Evolutionary conservation across 2,888 invertebrate genomes (phyloP).

Genomic region (Nomada fucata): DNA sequence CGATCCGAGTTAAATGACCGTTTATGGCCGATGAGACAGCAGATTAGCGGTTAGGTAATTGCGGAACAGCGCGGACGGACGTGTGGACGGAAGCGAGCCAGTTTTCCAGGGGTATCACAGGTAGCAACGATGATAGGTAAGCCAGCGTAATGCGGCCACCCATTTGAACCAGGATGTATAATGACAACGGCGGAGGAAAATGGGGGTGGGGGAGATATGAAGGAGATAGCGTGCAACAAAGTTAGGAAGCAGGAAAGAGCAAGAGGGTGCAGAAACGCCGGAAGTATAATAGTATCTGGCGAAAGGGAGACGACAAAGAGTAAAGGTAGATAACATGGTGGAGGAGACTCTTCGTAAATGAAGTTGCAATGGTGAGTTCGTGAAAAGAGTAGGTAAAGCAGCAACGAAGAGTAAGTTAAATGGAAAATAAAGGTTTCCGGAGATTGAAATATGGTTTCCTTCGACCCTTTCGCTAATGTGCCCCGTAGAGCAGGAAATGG

Average conservation of each 20-base stretch:
- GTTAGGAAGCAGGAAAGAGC: not conserved
- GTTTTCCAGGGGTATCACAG: slow-evolving; percentile 66
- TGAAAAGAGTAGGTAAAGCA: slow-evolving; percentile 5
- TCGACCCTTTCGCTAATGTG: too few species aligned
- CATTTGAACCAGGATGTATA: slow-evolving; percentile 75
- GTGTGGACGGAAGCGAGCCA: slow-evolving; percentile 46
- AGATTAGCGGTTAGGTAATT: slow-evolving; percentile 60
- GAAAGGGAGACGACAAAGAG: not conserved
- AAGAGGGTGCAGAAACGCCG: not conserved
- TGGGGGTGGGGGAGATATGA: not conserved
- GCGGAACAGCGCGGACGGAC: slow-evolving; percentile 45
- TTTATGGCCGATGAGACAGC: slow-evolving; percentile 50
- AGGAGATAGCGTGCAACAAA: slow-evolving; percentile 17
- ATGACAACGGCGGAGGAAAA: slow-evolving; percentile 63
- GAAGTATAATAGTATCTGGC: not conserved
- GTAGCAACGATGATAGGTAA: slow-evolving; percentile 71
- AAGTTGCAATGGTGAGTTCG: too few species aligned
- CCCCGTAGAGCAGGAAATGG: too few species aligned
- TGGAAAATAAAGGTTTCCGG: not conserved
- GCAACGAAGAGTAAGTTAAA: not conserved
- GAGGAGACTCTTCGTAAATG: too few species aligned
- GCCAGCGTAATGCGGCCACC: slow-evolving; percentile 72
- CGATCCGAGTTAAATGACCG: slow-evolving; percentile 60
- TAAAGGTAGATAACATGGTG: too few species aligned
- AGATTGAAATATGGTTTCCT: too few species aligned